Conservation (phyloP, 2,888 invertebrate genomes). For the Lasioglossum lativentre region DNA sequence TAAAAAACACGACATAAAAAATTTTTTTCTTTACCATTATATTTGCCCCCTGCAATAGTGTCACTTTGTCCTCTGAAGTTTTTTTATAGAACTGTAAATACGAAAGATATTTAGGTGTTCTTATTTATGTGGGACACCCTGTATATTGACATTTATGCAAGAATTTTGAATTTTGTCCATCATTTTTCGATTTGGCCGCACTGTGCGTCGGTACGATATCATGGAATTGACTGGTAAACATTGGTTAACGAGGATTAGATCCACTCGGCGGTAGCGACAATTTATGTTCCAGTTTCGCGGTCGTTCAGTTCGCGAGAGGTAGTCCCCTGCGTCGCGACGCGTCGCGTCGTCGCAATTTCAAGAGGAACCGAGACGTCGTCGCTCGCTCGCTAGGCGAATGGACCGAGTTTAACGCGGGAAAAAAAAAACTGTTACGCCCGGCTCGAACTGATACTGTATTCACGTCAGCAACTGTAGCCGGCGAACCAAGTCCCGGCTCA, state of each 20-base stretch:
- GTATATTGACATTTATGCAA: too few species aligned
- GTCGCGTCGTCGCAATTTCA: conserved; percentile 24
- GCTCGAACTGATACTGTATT: conserved; percentile 55
- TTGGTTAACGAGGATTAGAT: not conserved
- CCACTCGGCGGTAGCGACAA: not conserved
- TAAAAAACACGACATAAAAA: too few species aligned
- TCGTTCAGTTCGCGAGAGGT: conserved; percentile 7
- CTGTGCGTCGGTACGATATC: too few species aligned
- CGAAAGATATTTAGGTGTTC: too few species aligned
- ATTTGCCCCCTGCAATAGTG: too few species aligned
- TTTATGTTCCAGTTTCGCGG: conserved; percentile 8
- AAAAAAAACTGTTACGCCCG: conserved; percentile 37
- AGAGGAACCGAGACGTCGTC: conserved; percentile 23
- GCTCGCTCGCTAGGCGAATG: conserved; percentile 29
- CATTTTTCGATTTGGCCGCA: too few species aligned
- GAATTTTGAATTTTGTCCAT: too few species aligned
- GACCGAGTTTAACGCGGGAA: conserved; percentile 52
- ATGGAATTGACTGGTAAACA: too few species aligned
- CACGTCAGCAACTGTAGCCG: conserved; percentile 49
- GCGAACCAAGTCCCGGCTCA: conserved; percentile 49
- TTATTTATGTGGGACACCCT: too few species aligned
- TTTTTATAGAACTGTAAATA: too few species aligned
- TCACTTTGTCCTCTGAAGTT: too few species aligned
- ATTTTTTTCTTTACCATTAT: too few species aligned
- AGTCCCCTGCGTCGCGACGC: conserved; percentile 1